Evolutionary conservation across 1,140 invertebrate species (phyloP).

Genomic region (Sinonovacula constricta): DNA sequence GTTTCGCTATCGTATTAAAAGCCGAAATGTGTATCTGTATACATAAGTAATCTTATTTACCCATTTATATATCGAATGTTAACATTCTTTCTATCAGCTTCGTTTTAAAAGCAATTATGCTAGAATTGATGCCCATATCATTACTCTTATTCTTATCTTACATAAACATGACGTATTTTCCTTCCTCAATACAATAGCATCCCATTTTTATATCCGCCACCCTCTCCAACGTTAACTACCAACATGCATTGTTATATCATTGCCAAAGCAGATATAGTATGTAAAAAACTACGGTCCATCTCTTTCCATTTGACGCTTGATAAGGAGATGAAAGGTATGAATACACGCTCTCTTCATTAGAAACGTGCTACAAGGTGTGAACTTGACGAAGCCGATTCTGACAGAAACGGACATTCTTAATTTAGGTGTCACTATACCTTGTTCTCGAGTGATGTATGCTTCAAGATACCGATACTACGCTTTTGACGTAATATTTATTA

Average conservation of each 20-base stretch:
- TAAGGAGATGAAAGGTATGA: constrained; percentile 8
- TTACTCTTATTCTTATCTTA: no score
- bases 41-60: no score
- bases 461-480: constrained; percentile 29
- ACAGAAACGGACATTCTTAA: constrained; percentile 17
- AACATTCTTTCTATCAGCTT: no score
- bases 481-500: background rate
- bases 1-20: no score
- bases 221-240: background rate
- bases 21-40: no score
- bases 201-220: no score
- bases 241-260: background rate
- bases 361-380: constrained; percentile 11
- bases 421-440: constrained; percentile 36
- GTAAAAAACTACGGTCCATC: background rate
- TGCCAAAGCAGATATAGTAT: constrained; percentile 6
- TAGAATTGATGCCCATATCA: no score
- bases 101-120: no score
- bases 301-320: background rate
- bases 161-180: no score
- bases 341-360: constrained; percentile 6
- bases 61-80: no score
- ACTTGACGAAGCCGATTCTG: constrained; percentile 14
- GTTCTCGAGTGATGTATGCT: constrained; percentile 35
- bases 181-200: no score